A percentile compares a stretch with the other conserved stretches of the same genome.
These are phyloP conservation scores for Gonioctena quinquepunctata DNA, from an alignment of 1,140 invertebrate genomes.

Conservation along the genomic window DNA sequence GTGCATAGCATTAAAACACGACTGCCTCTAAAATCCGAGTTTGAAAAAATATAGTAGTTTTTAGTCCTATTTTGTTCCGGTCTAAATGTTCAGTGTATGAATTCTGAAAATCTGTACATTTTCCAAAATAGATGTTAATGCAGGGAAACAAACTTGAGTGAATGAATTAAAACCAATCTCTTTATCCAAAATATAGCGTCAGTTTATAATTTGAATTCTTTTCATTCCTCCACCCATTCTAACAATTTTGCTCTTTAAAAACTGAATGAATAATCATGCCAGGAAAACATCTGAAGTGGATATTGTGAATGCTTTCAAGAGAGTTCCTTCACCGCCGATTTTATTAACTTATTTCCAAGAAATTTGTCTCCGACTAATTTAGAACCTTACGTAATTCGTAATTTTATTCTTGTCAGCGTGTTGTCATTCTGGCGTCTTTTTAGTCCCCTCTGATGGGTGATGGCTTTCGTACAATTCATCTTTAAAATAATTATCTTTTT, in stretches of 20 bases:
- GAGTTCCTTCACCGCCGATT: not conserved
- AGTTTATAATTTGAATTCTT: too few relatives aligned
- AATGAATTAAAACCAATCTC: too few relatives aligned
- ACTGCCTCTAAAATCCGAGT: too few relatives aligned
- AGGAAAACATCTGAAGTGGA: not conserved
- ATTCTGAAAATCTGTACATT: too few relatives aligned
- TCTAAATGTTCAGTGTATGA: too few relatives aligned
- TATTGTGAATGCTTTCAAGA: not conserved
- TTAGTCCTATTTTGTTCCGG: too few relatives aligned
- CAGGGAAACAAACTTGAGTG: too few relatives aligned
- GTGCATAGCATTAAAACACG: too few relatives aligned
- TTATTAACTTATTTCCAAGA: constrained; percentile 1
- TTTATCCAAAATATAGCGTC: too few relatives aligned
- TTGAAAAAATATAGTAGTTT: too few relatives aligned
- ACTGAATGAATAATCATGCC: not conserved
- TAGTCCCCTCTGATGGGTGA: not conserved
- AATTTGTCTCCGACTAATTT: not conserved
- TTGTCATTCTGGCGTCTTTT: not conserved
- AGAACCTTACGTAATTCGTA: not conserved
- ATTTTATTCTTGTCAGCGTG: constrained; percentile 7
- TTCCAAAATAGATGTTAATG: too few relatives aligned
- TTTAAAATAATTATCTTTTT: constrained; percentile 9
- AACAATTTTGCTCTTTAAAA: not conserved
- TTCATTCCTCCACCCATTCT: not conserved
- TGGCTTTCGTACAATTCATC: not conserved